Evolutionary conservation across 2,113 vertebrate species (phyloP), one percentile per base, ranked within the genome.

Genomic region (Aplodontia rufa): DNA sequence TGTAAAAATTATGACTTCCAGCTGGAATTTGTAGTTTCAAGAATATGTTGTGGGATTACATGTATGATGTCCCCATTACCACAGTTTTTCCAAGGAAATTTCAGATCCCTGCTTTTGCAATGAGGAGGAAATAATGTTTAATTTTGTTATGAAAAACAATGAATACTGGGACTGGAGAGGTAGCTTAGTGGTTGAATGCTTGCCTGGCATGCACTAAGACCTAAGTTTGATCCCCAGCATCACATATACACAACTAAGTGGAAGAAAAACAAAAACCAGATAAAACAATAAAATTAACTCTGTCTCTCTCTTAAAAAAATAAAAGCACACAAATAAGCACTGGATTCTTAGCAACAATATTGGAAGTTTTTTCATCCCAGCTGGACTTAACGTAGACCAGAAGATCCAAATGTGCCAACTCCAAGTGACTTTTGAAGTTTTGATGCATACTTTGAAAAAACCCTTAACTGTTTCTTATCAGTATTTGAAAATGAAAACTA

Each of bases 401-500:
- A 90, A 94, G 22, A 82, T 86, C 35, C 69, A 94, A 87, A 87
- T 86, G 49, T 74, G 22, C 24, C 40, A 74, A 83, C 37, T 83
- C 78, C 5, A 64, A 94, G 62, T 37, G 12, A 66, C 11, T 0
- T 10, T 45, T 93, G 37, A 78, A 17, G 24, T 95, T 96, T 93
- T 71, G 24, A 69, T 49, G n/a, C 20, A 37, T 47, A 62, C 22
- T 45, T 16, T 96, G 19, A n/a, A 30, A 80, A 89, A 79, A 69
- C 45, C 4, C 1, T 3, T 20, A 13, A 90, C 26, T 71, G 35
- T 66, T 93, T 91, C 69, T 91, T 26, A 68, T 96, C 91, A 95
- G 55, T 37, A 32, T 58, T 93, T 75, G 60, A 82, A 97, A 96
- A 92, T 93, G 35, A 94, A 97, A 94, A 60, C 42, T 35, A 84